A percentile compares a stretch with the other conserved stretches of the same genome.
Conservation (phyloP, 2,113 vertebrate species). For the Anser brachyrhynchus region DNA sequence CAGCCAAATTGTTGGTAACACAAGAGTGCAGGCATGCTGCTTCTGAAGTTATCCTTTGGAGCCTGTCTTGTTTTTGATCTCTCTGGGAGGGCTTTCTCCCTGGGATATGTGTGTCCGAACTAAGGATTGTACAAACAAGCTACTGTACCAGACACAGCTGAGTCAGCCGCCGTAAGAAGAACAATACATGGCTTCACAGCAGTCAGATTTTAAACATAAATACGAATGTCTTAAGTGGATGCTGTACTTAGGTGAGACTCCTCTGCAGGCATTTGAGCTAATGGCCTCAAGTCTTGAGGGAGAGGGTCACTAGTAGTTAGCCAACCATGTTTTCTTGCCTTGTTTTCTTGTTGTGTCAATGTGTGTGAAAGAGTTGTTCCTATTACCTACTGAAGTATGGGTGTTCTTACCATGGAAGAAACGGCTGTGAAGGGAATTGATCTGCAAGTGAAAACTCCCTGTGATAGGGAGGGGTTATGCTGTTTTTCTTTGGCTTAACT, state of each 20-base stretch:
- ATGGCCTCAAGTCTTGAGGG: not conserved
- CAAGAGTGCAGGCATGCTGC: not conserved
- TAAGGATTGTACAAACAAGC: slow-evolving; percentile 9
- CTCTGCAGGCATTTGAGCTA: not conserved
- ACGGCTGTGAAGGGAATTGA: not conserved
- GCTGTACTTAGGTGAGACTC: not conserved
- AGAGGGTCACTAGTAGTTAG: not conserved
- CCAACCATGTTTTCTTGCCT: not conserved
- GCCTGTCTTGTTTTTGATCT: not conserved
- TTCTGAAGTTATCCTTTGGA: not conserved
- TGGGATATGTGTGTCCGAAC: not conserved
- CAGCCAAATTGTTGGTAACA: not conserved
- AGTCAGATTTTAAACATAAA: not conserved
- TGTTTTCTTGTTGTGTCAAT: not conserved
- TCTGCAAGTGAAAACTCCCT: not conserved
- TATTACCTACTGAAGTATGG: not conserved
- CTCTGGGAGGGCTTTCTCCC: slow-evolving; percentile 21
- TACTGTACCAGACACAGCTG: slow-evolving; percentile 7
- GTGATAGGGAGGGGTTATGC: too few species aligned
- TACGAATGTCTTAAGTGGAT: not conserved
- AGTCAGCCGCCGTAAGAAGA: not conserved
- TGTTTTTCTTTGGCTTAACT: not conserved
- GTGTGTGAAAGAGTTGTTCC: not conserved
- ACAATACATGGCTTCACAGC: not conserved
- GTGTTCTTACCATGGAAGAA: not conserved